These are phyloP conservation scores for Sigmodon hispidus DNA, from an alignment of 2,113 vertebrate species.

Conservation along the genomic window DNA sequence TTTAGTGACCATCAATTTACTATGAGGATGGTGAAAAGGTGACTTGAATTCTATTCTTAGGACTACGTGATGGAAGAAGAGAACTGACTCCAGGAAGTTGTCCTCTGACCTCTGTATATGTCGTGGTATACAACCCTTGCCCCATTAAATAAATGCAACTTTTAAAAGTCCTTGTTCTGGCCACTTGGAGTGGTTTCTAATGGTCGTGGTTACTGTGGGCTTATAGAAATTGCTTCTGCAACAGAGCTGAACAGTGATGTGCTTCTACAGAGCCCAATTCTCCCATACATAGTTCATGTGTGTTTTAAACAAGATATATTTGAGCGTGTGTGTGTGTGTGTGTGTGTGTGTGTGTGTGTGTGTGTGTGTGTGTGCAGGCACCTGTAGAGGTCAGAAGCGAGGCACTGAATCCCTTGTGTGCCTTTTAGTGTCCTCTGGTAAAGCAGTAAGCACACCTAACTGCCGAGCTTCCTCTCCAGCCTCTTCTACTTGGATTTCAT, in stretches of 20 bases:
- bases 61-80: no score
- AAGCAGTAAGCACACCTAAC: neutral
- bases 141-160: neutral
- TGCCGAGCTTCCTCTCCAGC: neutral
- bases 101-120: neutral
- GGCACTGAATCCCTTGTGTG: neutral
- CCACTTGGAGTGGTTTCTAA: neutral
- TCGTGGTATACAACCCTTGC: neutral
- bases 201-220: neutral
- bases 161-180: neutral
- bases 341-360: neutral
- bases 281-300: neutral
- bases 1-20: slow-evolving; percentile 7
- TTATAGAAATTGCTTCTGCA: neutral
- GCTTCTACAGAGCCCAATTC: neutral
- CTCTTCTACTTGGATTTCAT: neutral
- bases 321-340: no score
- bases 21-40: neutral
- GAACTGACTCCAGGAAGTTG: neutral
- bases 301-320: neutral
- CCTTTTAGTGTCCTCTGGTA: neutral
- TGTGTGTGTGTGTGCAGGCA: neutral
- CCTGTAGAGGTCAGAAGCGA: no score
- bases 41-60: neutral
- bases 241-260: neutral